Evolutionary conservation across 2,113 vertebrate species (phyloP).

Genomic region (Odobenus rosmarus): DNA sequence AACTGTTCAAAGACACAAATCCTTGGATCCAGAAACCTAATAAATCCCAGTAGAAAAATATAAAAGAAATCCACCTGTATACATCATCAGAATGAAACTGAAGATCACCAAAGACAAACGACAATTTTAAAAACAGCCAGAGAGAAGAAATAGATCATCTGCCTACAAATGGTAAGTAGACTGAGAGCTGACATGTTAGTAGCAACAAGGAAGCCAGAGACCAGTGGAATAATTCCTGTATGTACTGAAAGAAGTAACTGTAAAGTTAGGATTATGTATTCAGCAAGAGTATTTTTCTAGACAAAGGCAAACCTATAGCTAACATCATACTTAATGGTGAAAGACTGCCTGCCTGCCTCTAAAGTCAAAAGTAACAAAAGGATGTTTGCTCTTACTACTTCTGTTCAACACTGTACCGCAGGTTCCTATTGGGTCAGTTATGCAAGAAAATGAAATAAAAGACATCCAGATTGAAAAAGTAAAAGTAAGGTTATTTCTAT

Average conservation of each 20-base stretch:
- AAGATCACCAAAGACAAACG: neutral
- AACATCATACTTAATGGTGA: neutral
- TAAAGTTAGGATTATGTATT: slow-evolving; percentile 9
- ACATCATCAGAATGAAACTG: neutral
- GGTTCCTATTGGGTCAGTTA: neutral
- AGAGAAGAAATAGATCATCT: slow-evolving; percentile 4
- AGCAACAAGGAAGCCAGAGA: slow-evolving; percentile 25
- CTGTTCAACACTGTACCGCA: neutral
- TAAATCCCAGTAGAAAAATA: neutral
- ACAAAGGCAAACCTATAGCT: neutral
- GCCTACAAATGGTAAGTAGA: neutral
- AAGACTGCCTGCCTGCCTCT: neutral
- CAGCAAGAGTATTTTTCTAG: neutral
- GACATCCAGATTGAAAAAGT: neutral
- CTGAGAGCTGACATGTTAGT: neutral
- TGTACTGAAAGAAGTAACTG: neutral
- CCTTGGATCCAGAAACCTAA: neutral
- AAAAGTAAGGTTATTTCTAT: neutral
- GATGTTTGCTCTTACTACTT: neutral
- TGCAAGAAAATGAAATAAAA: slow-evolving; percentile 46
- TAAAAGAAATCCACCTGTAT: neutral
- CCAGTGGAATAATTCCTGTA: neutral
- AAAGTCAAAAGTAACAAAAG: neutral
- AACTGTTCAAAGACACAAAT: neutral
- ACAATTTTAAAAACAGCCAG: neutral